A percentile compares a stretch with the other conserved stretches of the same genome.
phyloP scores from a whole-genome alignment of 1,140 invertebrate species.

The Melitaea cinxia region DNA sequence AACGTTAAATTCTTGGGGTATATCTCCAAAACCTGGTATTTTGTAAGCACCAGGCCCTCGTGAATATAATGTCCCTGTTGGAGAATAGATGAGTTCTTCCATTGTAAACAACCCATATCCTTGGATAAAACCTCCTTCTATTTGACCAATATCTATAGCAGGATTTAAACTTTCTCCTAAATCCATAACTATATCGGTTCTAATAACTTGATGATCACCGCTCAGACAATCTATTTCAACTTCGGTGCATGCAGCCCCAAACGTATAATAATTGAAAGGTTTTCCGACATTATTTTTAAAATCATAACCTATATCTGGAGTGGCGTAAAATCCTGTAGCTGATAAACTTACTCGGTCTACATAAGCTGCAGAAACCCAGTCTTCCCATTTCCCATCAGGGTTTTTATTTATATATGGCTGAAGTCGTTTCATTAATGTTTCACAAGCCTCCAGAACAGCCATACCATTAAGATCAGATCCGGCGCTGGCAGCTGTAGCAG shows the following conservation, averaged over 20 bases:
- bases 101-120: slow-evolving; percentile 96
- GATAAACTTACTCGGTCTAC: slow-evolving; percentile 91
- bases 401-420: slow-evolving; percentile 89
- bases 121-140: slow-evolving; percentile 97
- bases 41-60: slow-evolving; percentile 97
- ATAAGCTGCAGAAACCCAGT: slow-evolving; percentile 93
- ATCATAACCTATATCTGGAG: slow-evolving; percentile 90
- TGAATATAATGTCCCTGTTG: slow-evolving; percentile 90
- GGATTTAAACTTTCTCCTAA: slow-evolving; percentile 95
- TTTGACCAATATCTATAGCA: slow-evolving; percentile 97
- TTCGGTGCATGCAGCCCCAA: slow-evolving; percentile 89
- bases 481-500: slow-evolving; percentile 94
- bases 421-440: slow-evolving; percentile 88
- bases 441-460: slow-evolving; percentile 94
- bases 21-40: slow-evolving; percentile 94
- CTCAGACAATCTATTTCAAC: slow-evolving; percentile 95
- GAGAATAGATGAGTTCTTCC: slow-evolving; percentile 94
- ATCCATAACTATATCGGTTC: slow-evolving; percentile 98
- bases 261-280: slow-evolving; percentile 91
- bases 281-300: slow-evolving; percentile 87
- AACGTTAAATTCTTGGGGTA: slow-evolving; percentile 96
- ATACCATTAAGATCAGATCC: slow-evolving; percentile 97
- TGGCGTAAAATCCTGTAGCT: slow-evolving; percentile 92
- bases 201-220: slow-evolving; percentile 92
- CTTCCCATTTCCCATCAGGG: slow-evolving; percentile 92